A percentile compares a stretch with the other conserved stretches of the same genome.
phyloP scores from a whole-genome alignment of 2,797 vertebrate species.

The Sarcophilus harrisii region DNA sequence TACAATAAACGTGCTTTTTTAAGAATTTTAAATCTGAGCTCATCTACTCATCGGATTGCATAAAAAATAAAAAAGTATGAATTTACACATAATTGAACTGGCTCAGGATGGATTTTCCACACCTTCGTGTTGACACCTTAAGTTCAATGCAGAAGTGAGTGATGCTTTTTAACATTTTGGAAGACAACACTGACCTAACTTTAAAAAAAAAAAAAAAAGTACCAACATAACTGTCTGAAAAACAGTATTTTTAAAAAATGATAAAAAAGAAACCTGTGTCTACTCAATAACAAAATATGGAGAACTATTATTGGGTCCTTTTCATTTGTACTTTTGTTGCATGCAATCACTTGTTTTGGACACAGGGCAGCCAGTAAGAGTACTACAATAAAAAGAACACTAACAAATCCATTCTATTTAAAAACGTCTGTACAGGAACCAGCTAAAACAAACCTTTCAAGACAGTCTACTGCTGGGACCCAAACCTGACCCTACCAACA shows the following conservation, averaged over 20 bases:
- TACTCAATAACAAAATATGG: constrained; percentile 83
- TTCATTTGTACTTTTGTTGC: constrained; percentile 81
- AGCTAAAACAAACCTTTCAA: constrained; percentile 82
- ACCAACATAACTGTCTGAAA: constrained; percentile 85
- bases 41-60: constrained; percentile 89
- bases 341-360: constrained; percentile 83
- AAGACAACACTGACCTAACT: constrained; percentile 89
- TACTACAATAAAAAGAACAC: constrained; percentile 78
- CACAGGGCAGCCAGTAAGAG: constrained; percentile 86
- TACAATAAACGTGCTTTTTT: constrained; percentile 90
- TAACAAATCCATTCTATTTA: constrained; percentile 84
- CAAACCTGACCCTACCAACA: constrained; percentile 74
- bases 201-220: constrained; percentile 85
- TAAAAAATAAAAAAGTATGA: constrained; percentile 89
- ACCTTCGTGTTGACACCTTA: constrained; percentile 82
- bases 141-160: constrained; percentile 85
- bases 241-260: constrained; percentile 83
- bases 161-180: constrained; percentile 87
- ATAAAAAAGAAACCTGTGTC: constrained; percentile 82
- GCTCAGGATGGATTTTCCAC: constrained; percentile 87
- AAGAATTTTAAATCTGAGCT: constrained; percentile 89
- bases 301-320: constrained; percentile 84
- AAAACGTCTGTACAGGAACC: constrained; percentile 85
- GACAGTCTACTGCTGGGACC: constrained; percentile 81
- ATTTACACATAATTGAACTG: constrained; percentile 87